These are phyloP conservation scores for Eristalis intricaria DNA, from an alignment of 2,888 invertebrate species.

Conservation along the genomic window DNA sequence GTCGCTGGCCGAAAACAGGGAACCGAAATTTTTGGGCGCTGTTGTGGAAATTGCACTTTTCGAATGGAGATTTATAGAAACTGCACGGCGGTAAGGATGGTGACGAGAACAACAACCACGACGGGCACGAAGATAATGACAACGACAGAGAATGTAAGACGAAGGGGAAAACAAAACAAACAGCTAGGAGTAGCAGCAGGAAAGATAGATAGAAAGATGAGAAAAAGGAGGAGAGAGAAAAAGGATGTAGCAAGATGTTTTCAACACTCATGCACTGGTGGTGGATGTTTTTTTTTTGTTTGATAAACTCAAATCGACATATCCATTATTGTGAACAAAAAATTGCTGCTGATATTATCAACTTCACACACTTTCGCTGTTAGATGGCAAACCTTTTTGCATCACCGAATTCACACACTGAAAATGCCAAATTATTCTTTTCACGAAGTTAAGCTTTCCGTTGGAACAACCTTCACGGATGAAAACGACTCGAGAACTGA, in stretches of 20 bases:
- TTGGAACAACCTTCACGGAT: slow-evolving; percentile 43
- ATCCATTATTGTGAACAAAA: slow-evolving; percentile 2
- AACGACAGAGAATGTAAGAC: slow-evolving; percentile 16
- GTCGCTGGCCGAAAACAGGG: slow-evolving; percentile 3
- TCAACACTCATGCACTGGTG: slow-evolving; percentile 66
- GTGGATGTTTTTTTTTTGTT: slow-evolving; percentile 14
- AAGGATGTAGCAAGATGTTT: slow-evolving; percentile 48
- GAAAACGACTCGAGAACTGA: slow-evolving; percentile 57
- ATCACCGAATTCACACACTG: slow-evolving; percentile 32
- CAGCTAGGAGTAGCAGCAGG: slow-evolving; percentile 28
- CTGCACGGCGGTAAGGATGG: neutral
- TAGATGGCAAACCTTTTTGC: slow-evolving; percentile 11
- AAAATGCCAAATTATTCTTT: slow-evolving; percentile 26
- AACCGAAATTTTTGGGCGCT: slow-evolving; percentile 9
- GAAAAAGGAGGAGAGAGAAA: slow-evolving; percentile 63
- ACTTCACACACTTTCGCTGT: neutral
- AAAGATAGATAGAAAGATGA: slow-evolving; percentile 52
- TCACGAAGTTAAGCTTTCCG: neutral
- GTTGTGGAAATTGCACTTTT: neutral
- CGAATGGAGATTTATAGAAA: neutral
- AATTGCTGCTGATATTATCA: neutral
- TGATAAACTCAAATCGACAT: slow-evolving; percentile 12
- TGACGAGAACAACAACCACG: neutral
- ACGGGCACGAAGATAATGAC: slow-evolving; percentile 6
- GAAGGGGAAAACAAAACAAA: slow-evolving; percentile 30